Percentiles rank a stretch among this genome's conserved stretches.
phyloP scores from a whole-genome alignment of 2,888 invertebrate genomes.

The Flabesymbios commensalis region DNA sequence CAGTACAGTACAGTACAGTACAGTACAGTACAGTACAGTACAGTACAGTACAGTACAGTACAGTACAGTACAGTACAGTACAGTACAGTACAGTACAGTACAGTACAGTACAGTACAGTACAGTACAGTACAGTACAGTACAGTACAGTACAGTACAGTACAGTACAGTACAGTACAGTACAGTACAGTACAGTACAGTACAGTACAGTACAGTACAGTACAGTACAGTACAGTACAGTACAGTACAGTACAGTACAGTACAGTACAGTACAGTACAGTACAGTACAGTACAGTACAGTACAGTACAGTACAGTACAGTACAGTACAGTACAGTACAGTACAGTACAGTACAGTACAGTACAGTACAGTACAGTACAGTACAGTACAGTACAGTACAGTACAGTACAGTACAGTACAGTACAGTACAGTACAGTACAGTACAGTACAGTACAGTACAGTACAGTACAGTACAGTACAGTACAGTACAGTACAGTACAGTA shows the following conservation, averaged over 20 bases:
- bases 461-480: not conserved
- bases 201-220: not conserved
- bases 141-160: conserved; percentile 7
- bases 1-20: not conserved
- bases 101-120: not conserved
- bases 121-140: conserved; percentile 11
- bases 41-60: not conserved
- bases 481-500: not conserved
- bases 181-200: not conserved
- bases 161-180: not conserved
- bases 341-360: conserved; percentile 7
- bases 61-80: not conserved
- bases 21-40: not conserved
- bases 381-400: not conserved
- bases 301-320: not conserved
- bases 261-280: not conserved
- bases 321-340: conserved; percentile 5
- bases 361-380: conserved; percentile 11
- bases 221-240: conserved; percentile 1
- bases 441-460: conserved; percentile 1
- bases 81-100: conserved; percentile 1
- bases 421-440: conserved; percentile 12
- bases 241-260: conserved; percentile 1
- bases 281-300: not conserved
- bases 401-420: conserved; percentile 11